phyloP scores from a whole-genome alignment of 2,113 vertebrate species.

The Suricata suricatta region DNA sequence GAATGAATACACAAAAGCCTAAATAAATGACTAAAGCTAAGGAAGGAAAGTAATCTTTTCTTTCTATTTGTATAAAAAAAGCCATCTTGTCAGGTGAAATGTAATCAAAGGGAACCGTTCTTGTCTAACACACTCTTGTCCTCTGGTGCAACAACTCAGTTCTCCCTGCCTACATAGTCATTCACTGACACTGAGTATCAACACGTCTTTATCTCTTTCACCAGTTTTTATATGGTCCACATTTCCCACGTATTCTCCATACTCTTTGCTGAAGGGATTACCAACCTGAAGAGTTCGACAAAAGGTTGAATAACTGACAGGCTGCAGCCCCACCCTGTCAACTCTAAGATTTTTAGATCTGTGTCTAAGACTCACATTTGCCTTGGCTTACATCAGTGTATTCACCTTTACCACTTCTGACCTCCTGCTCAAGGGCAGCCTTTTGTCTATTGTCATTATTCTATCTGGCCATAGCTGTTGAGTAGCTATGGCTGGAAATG shows the following conservation, averaged over 20 bases:
- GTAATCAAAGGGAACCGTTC: neutral
- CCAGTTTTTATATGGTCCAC: neutral
- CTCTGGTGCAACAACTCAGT: neutral
- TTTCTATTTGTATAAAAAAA: neutral
- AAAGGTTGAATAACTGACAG: neutral
- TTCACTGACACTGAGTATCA: neutral
- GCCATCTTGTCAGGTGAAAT: neutral
- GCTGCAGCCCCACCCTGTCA: neutral
- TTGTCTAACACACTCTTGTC: neutral
- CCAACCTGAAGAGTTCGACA: neutral
- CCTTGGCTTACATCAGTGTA: neutral
- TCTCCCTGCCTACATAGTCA: neutral
- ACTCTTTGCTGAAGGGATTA: neutral
- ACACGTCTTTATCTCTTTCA: neutral
- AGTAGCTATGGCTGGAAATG: neutral
- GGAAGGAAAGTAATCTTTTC: neutral
- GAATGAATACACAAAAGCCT: conserved; percentile 16
- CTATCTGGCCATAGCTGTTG: neutral
- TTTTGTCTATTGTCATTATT: neutral
- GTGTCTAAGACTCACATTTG: neutral
- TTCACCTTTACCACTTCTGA: neutral
- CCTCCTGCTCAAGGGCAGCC: neutral
- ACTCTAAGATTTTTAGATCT: neutral
- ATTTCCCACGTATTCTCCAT: neutral
- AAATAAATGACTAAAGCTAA: neutral